Base-by-base conservation (phyloP, 2,113 vertebrate genomes). In the Oryzias curvinotus region DNA sequence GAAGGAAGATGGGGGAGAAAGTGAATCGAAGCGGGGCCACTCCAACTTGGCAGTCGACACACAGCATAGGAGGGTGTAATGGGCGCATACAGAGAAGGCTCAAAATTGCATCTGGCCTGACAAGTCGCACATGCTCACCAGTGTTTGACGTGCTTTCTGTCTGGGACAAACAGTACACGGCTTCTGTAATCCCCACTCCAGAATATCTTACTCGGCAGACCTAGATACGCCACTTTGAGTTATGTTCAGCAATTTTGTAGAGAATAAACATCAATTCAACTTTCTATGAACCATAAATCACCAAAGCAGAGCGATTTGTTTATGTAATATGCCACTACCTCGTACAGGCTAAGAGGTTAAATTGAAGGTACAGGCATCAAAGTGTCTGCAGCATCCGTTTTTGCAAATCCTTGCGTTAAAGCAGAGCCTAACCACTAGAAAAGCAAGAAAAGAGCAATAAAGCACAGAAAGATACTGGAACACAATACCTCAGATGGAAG, bases 201-300 rank as follows among this genome's bases (percentile, higher is more conserved):
- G 65, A 72, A 73, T 62, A 75, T 76, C 73, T 77, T 44, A 77
- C 64, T 73, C 75, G 82, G 75, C 58, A 78, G 73, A 73, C 78
- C 73, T 59, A 78, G 69, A 83, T 72, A 78, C 41, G 75, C 63
- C 78, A 77, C 74, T 71, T 77, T 47, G 25, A 75, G 71, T 80
- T 78, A 76, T 69, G 62, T 77, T 83, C 60, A 61, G 57, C 66
- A 79, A 73, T 83, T 84, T 84, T 58, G 72, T 76, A 49, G 60
- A 74, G 45, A 84, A 81, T 79, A 84, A 84, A 80, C 80, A 83
- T 80, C 80, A 82, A 78, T 76, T 82, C 56, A 68, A 76, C 68
- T 83, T 76, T 74, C 71, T 65, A 62, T 61, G 76, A 78, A 84
- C 65, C 63, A 66, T 71, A 76, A 72, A 74, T 83, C 71, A 74